Base-by-base conservation (phyloP, 2,113 vertebrate genomes). In the Poecilia latipinna region DNA sequence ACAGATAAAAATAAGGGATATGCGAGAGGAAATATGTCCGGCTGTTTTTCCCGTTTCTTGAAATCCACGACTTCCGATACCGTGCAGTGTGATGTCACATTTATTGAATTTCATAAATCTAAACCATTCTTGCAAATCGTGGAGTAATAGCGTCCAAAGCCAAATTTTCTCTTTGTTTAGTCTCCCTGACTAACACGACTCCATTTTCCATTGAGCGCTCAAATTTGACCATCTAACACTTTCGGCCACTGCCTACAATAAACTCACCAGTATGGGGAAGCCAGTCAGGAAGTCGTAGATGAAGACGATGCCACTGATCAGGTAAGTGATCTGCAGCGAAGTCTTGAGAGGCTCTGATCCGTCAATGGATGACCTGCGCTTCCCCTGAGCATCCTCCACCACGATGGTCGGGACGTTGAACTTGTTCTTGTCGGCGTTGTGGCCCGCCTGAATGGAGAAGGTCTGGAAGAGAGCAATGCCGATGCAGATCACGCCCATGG, bases 381-480 rank as follows among this genome's bases (percentile, higher is more conserved):
- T 98, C 78, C 97, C 97, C 91, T 97, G 96, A 0, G 96, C 96
- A 0, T 98, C 97, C 85, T 98, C 96, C 74, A 98, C 97, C 82
- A 98, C 96, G 3, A 98, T 98, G 77, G 96, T 95, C 81, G 97
- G 97, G 78, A 98, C 97, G 0, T 96, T 97, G 92, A 97, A 97
- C 88, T 95, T 93, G 76, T 93, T 94, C 81, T 91, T 95, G 92
- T 95, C 94, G 0, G 91, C 84, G 7, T 91, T 94, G 84, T 92
- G 95, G 51, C 96, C 95, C 0, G 85, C 91, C 79, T 94, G 96
- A 63, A 91, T 88, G 1, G 93, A 94, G 90, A 97, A 95, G 1
- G 97, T 98, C 93, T 97, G 97, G 89, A 97, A 96, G 72, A 98
- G 96, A 81, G 97, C 91, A 5, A 98, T 96, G 90, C 94, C 96